Evolutionary conservation across 2,113 vertebrate genomes (phyloP).

Genomic region (Trematocara stigmaticum): DNA sequence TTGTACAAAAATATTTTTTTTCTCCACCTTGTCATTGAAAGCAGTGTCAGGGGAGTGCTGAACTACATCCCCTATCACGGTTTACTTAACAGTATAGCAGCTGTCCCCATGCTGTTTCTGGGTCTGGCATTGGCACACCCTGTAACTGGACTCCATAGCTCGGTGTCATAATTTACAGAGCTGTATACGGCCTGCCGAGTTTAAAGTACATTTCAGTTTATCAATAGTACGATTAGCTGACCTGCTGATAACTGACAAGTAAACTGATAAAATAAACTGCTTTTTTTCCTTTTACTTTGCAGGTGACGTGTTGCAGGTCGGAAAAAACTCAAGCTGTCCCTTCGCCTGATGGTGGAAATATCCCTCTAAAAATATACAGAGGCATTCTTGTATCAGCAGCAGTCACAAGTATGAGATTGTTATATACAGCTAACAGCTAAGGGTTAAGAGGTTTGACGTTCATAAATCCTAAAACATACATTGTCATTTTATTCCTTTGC

Average conservation of each 20-base stretch:
- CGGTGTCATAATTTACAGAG: neutral
- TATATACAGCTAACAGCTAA: neutral
- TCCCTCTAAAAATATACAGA: constrained; percentile 20
- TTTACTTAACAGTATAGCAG: neutral
- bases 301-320: neutral
- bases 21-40: neutral
- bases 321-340: neutral
- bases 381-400: neutral
- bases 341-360: neutral
- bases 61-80: neutral
- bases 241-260: neutral
- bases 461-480: neutral
- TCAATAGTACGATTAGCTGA: neutral
- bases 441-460: neutral
- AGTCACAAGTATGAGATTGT: neutral
- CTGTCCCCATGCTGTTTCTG: neutral
- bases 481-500: neutral
- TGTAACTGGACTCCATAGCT: neutral
- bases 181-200: neutral
- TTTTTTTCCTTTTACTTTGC: neutral
- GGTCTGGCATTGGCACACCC: neutral
- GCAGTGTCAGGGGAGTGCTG: neutral
- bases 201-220: neutral
- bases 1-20: neutral
- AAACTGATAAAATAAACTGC: neutral